Evolutionary conservation across 2,797 vertebrate genomes (phyloP).

Genomic region (Dromococcyx pavoninus): DNA sequence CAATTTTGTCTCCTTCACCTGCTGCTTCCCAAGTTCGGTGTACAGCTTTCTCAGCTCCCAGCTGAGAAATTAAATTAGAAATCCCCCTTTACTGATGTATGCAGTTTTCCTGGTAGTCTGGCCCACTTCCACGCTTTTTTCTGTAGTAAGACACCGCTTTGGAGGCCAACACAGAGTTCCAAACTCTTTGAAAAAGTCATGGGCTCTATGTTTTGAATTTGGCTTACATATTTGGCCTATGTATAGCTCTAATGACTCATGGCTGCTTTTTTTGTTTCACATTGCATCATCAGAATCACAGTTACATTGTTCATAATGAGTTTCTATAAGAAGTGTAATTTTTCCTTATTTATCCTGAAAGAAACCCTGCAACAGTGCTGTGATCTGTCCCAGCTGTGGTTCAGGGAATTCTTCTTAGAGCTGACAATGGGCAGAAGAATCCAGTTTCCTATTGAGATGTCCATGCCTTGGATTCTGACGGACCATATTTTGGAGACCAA

Average conservation of each 20-base stretch:
- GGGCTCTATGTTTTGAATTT: not conserved
- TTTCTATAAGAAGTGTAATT: slow-evolving; percentile 20
- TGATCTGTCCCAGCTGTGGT: slow-evolving; percentile 98
- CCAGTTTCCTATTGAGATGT: slow-evolving; percentile 99
- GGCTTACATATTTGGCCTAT: not conserved
- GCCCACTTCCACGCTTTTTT: not conserved
- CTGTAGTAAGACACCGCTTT: not conserved
- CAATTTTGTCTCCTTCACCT: not conserved
- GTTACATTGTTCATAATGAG: not conserved
- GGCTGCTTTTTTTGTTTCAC: slow-evolving; percentile 36
- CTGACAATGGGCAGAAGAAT: slow-evolving; percentile 97
- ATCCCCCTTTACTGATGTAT: not conserved
- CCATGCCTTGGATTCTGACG: slow-evolving; percentile 98
- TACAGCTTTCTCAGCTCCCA: not conserved
- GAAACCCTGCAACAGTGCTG: slow-evolving; percentile 97
- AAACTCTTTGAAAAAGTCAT: not conserved
- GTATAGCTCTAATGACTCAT: not conserved
- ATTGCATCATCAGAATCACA: slow-evolving; percentile 28
- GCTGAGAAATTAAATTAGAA: not conserved
- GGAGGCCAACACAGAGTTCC: not conserved
- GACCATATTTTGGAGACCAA: slow-evolving; percentile 97
- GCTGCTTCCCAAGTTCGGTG: not conserved
- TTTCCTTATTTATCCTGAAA: slow-evolving; percentile 65
- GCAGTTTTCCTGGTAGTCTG: not conserved
- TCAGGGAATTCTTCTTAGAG: slow-evolving; percentile 97